Conservation (phyloP, 2,888 invertebrate species). For the Drosophila algonquin region DNA sequence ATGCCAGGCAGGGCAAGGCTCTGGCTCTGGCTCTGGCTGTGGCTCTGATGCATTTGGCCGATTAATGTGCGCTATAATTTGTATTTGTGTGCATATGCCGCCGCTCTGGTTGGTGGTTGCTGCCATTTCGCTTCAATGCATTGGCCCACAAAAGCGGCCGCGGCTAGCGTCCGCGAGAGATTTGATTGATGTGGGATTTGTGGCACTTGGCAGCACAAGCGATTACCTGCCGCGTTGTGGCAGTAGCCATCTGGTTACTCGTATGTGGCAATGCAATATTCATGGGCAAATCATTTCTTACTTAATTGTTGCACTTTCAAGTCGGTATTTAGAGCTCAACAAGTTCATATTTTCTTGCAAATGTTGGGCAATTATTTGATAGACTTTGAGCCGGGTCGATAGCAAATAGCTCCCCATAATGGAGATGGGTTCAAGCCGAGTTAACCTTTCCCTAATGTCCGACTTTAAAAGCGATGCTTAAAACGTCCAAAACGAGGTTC, state of each 20-base stretch:
- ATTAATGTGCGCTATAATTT: slow-evolving; percentile 61
- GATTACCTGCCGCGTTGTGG: background rate
- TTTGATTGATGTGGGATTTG: slow-evolving; percentile 82
- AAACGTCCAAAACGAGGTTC: slow-evolving; percentile 40
- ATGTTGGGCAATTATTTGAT: background rate
- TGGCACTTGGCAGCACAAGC: slow-evolving; percentile 65
- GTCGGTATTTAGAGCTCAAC: background rate
- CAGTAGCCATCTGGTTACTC: too few species aligned
- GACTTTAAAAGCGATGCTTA: background rate
- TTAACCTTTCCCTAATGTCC: slow-evolving; percentile 33
- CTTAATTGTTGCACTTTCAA: slow-evolving; percentile 26
- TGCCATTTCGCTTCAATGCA: slow-evolving; percentile 56
- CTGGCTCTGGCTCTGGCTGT: background rate
- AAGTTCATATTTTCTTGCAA: background rate
- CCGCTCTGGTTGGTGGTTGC: slow-evolving; percentile 69
- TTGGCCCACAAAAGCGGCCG: background rate
- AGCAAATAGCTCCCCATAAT: slow-evolving; percentile 22
- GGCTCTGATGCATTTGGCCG: slow-evolving; percentile 42
- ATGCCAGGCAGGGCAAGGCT: background rate
- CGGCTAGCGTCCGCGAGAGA: background rate
- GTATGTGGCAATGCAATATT: slow-evolving; percentile 16
- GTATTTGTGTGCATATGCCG: slow-evolving; percentile 30
- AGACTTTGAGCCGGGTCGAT: slow-evolving; percentile 3
- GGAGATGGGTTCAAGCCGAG: slow-evolving; percentile 28
- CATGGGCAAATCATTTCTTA: slow-evolving; percentile 27